Conservation (phyloP, 2,113 vertebrate species). For the Labeo rohita region DNA sequence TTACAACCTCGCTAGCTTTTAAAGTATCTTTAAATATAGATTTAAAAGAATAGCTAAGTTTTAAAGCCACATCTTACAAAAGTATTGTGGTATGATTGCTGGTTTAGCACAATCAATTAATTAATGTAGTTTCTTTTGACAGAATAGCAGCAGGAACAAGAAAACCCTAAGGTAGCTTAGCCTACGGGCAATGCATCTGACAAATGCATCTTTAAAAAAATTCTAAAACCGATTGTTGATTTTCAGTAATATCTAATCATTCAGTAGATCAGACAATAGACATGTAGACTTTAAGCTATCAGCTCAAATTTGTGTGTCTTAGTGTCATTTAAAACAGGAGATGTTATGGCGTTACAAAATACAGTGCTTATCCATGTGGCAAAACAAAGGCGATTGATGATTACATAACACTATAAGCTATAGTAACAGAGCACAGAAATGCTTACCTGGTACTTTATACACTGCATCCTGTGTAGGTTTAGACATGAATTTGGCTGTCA, state of each 20-base stretch:
- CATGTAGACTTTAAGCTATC: neutral
- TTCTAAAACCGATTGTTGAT: neutral
- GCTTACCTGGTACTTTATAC: constrained; percentile 13
- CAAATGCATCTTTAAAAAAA: too few relatives aligned
- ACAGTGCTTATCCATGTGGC: too few relatives aligned
- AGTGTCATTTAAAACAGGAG: neutral
- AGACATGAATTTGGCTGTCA: neutral
- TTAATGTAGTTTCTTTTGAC: neutral
- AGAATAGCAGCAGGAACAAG: neutral
- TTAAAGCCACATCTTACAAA: neutral
- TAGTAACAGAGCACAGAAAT: neutral
- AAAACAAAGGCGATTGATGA: neutral
- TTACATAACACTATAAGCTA: neutral
- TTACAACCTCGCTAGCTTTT: neutral
- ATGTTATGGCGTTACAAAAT: neutral
- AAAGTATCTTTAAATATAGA: neutral
- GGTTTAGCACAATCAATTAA: neutral
- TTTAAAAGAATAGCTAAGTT: neutral
- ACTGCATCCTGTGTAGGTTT: neutral
- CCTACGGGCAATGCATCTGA: neutral
- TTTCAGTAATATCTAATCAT: neutral
- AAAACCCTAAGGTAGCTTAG: neutral
- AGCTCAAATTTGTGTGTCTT: neutral
- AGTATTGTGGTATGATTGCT: neutral
- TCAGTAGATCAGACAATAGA: neutral